Evolutionary conservation across 2,113 vertebrate species (phyloP), one percentile per base, ranked within the genome.

Genomic region (Sisor rabdophorus): DNA sequence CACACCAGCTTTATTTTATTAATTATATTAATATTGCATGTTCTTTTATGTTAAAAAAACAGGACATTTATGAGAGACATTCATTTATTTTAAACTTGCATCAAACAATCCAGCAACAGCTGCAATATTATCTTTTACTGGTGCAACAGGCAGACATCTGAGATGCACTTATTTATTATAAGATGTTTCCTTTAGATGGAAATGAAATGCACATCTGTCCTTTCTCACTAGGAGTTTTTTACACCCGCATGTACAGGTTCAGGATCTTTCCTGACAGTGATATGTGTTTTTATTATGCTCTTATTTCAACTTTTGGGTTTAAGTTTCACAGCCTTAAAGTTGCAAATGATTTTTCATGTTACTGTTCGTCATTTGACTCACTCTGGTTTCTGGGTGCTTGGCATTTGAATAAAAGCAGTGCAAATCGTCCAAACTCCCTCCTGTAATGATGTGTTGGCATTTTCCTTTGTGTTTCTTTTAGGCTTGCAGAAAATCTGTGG

Each of bases 361-460:
- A 11, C 22, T 48, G 32, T 19, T 16, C 15, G 47, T 28, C 65
- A 24, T 52, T 52, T 52, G 47, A 52, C 26, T 68, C 30, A 20
- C 10, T 52, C 17, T 6, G 10, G 10, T 28, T 69, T 19, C 44
- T 52, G 17, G 24, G 24, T 69, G 4, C 3, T 50, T 69, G 24
- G 44, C 65, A 13, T 44, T 67, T 67, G 64, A 67, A 12, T 30
- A 11, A 44, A 44, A 69, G 47, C 24, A 30, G 47, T 52, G 24
- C 17, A 50, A 68, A 68, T 50, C 47, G 16, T 28, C 24, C 24
- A 68, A 28, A 52, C 24, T 12, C 40, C 19, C 15, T 9, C 16
- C 47, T 52, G 24, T 69, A 52, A 52, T 69, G 47, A 52, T 69
- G 65, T 69, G 47, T 69, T 52, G 65, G 65, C 65, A 69, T 69